Conservation (phyloP, 2,888 invertebrate genomes). For the Acrocyrtus sp. region DNA sequence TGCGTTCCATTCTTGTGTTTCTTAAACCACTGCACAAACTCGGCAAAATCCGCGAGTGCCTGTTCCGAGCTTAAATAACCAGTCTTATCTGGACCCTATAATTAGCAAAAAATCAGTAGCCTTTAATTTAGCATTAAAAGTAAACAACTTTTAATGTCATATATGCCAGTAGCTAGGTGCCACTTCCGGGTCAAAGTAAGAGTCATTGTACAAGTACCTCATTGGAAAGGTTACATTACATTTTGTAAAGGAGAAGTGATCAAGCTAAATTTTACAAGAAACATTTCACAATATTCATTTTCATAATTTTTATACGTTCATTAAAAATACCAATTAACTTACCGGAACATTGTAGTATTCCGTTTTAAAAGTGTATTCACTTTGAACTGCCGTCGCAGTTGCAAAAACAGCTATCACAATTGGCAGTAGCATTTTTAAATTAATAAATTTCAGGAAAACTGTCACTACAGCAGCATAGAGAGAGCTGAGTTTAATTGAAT, state of each 20-base stretch:
- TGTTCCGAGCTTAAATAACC: conserved; percentile 90
- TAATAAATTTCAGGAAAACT: too few species aligned
- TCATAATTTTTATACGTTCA: too few species aligned
- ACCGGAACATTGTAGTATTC: conserved; percentile 73
- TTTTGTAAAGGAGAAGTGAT: conserved; percentile 85
- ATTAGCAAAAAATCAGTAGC: background rate
- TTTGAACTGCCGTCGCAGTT: conserved; percentile 4
- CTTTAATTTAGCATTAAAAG: background rate
- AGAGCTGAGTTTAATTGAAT: too few species aligned
- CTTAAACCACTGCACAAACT: conserved; percentile 78
- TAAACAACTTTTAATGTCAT: too few species aligned
- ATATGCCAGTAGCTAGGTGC: too few species aligned
- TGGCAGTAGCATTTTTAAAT: too few species aligned
- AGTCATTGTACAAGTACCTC: conserved; percentile 83
- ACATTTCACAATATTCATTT: too few species aligned
- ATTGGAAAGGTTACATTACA: conserved; percentile 77
- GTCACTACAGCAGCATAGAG: too few species aligned
- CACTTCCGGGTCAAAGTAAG: conserved; percentile 74
- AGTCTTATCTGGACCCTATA: conserved; percentile 72
- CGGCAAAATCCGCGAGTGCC: conserved; percentile 92
- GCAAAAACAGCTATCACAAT: background rate
- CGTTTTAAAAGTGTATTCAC: conserved; percentile 66
- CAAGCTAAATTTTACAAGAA: conserved; percentile 70
- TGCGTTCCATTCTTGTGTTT: conserved; percentile 65
- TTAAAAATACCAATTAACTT: conserved; percentile 58